Evolutionary conservation across 2,797 vertebrate species (phyloP).

Genomic region (Rhinichthys osculus): DNA sequence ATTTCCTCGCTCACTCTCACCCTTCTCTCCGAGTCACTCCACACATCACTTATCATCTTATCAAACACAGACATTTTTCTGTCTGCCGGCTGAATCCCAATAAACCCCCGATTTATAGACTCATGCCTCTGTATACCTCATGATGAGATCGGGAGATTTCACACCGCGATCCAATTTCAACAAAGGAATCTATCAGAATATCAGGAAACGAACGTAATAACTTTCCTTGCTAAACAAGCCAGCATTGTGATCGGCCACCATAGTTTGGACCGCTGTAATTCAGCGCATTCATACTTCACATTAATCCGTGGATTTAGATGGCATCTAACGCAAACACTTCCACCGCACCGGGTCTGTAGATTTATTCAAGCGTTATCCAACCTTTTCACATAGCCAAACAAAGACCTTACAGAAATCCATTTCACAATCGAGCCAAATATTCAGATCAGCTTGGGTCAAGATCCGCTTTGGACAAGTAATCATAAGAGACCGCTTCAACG

Average conservation of each 20-base stretch:
- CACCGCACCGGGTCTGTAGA: neutral
- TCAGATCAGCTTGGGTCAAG: neutral
- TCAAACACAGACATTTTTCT: conserved; percentile 50
- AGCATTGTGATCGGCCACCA: neutral
- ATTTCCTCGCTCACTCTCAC: neutral
- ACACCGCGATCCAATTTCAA: conserved; percentile 46
- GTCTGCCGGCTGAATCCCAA: conserved; percentile 51
- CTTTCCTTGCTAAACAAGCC: conserved; percentile 21
- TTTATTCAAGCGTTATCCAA: neutral
- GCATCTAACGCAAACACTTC: neutral
- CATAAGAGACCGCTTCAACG: neutral
- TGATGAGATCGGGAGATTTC: conserved; percentile 37
- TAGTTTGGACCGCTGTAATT: neutral
- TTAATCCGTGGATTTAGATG: neutral
- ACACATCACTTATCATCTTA: conserved; percentile 58
- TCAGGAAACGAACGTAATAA: neutral
- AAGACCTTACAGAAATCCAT: neutral
- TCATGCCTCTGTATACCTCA: neutral
- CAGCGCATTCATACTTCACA: neutral
- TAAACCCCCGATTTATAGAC: conserved; percentile 51
- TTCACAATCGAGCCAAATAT: conserved; percentile 15
- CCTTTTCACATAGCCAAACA: conserved; percentile 2
- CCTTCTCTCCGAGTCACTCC: conserved; percentile 28
- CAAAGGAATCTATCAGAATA: conserved; percentile 42
- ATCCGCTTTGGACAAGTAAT: neutral